Conservation (phyloP, 2,113 vertebrate species). For the Danionella cerebrum region DNA sequence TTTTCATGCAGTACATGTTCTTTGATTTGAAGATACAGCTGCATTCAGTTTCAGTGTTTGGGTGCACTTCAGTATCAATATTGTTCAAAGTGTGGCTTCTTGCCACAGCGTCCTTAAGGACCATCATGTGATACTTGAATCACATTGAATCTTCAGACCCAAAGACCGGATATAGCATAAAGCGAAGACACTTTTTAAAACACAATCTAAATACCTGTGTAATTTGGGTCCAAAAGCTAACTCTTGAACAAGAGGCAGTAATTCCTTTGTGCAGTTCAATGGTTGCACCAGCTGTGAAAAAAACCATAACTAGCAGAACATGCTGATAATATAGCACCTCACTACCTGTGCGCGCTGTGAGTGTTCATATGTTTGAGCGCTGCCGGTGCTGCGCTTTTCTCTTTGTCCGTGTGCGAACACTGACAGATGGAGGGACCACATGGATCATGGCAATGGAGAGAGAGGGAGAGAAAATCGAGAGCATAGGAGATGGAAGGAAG, state of each 20-base stretch:
- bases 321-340: neutral
- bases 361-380: conserved; percentile 6
- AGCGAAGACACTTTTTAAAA: too few relatives aligned
- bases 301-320: neutral
- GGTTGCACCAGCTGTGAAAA: neutral
- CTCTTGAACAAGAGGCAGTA: neutral
- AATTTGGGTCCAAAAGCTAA: too few relatives aligned
- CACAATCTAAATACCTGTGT: too few relatives aligned
- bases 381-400: conserved; percentile 14
- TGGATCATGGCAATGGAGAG: conserved; percentile 36
- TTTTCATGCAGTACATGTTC: neutral
- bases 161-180: too few relatives aligned
- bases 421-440: conserved; percentile 45
- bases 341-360: neutral
- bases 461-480: neutral
- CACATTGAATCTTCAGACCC: neutral
- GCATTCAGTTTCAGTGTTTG: neutral
- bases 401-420: conserved; percentile 34
- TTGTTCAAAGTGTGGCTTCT: neutral
- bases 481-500: neutral
- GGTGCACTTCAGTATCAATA: neutral
- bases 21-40: neutral
- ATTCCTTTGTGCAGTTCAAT: neutral
- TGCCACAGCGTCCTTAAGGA: neutral
- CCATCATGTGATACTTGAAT: neutral